phyloP scores from a whole-genome alignment of 2,797 vertebrate species.

The Monodelphis domestica region DNA sequence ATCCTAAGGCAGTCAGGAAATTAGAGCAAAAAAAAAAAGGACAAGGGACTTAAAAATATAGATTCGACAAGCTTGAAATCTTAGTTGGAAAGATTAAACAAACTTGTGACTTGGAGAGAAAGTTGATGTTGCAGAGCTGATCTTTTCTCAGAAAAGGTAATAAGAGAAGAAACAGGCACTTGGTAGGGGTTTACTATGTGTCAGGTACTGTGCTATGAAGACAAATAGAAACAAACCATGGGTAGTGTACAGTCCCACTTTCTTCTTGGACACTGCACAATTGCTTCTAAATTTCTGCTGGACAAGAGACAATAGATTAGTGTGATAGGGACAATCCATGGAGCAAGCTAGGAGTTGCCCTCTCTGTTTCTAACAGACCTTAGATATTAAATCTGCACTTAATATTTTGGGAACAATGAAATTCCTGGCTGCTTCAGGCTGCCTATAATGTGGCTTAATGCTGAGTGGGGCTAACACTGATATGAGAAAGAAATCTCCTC shows the following conservation, averaged over 20 bases:
- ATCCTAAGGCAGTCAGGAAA: constrained; percentile 46
- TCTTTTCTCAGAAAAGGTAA: neutral
- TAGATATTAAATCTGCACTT: neutral
- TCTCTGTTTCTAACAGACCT: neutral
- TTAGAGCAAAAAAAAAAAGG: constrained; percentile 42
- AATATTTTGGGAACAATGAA: neutral
- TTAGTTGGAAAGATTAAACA: constrained; percentile 9
- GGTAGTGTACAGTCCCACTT: neutral
- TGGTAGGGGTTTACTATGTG: neutral
- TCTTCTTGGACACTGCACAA: neutral
- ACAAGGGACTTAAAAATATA: constrained; percentile 9
- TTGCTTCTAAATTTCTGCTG: neutral
- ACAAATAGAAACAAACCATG: neutral
- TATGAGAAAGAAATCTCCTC: neutral
- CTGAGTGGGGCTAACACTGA: neutral
- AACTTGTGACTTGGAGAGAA: neutral
- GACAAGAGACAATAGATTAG: neutral
- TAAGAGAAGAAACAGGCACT: neutral
- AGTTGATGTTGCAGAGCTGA: neutral
- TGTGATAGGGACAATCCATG: neutral
- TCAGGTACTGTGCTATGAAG: neutral
- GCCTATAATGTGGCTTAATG: neutral
- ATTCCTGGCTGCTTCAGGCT: neutral
- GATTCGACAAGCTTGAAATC: neutral
- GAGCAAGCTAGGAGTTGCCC: neutral